These are phyloP conservation scores for Mythimna impura DNA, from an alignment of 2,888 invertebrate species.

Conservation along the genomic window DNA sequence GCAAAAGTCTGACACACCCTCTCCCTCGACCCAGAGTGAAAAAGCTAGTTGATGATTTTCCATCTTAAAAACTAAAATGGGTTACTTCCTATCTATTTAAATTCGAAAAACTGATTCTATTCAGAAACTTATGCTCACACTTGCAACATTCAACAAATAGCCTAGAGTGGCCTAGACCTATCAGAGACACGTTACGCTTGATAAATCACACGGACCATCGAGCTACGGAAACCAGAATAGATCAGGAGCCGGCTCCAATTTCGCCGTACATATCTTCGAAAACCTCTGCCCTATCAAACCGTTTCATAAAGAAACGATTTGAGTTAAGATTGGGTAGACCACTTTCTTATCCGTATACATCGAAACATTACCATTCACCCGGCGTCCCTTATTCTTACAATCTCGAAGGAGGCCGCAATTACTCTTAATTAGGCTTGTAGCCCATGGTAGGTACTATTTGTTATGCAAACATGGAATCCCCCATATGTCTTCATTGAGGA, in stretches of 20 bases:
- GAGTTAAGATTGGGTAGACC: neutral
- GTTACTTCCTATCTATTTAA: too few relatives aligned
- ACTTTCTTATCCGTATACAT: slow-evolving; percentile 13
- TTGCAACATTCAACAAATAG: neutral
- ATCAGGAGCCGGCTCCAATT: neutral
- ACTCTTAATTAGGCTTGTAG: slow-evolving; percentile 82
- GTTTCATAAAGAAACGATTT: slow-evolving; percentile 26
- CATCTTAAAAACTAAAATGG: too few relatives aligned
- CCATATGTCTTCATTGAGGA: slow-evolving; percentile 80
- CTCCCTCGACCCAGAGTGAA: too few relatives aligned
- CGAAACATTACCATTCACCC: slow-evolving; percentile 54
- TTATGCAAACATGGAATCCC: slow-evolving; percentile 79
- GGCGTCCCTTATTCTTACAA: slow-evolving; percentile 56
- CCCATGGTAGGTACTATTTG: slow-evolving; percentile 72
- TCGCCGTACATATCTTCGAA: neutral
- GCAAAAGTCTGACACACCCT: too few relatives aligned
- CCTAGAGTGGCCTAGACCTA: neutral
- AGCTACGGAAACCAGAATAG: neutral
- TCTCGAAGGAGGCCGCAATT: slow-evolving; percentile 78
- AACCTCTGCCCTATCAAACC: slow-evolving; percentile 33
- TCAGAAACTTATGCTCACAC: neutral
- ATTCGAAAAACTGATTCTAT: too few relatives aligned
- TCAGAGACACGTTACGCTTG: neutral
- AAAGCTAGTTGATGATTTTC: too few relatives aligned
- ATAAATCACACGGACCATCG: neutral